A percentile compares a stretch with the other conserved stretches of the same genome.
Conservation (phyloP, 2,113 vertebrate species). For the Oreocharis arfaki region DNA sequence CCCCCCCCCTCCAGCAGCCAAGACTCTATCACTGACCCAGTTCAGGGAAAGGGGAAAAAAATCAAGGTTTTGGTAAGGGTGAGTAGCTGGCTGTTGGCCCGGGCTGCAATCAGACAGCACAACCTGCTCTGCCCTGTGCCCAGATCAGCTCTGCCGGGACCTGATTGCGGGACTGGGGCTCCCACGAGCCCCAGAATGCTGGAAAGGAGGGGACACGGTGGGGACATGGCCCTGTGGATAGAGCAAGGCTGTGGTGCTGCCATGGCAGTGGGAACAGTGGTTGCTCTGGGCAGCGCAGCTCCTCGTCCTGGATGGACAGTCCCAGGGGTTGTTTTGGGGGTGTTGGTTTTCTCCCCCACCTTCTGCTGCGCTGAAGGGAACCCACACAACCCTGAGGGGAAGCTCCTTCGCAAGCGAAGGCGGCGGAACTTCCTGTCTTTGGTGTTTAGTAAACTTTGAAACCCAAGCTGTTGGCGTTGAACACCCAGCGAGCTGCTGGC, state of each 20-base stretch:
- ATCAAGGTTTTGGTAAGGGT: not conserved
- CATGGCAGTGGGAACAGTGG: fast-evolving
- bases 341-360: not conserved
- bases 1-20: fast-evolving
- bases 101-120: fast-evolving
- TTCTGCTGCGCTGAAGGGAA: not conserved
- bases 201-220: not conserved
- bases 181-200: not conserved
- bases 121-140: not conserved
- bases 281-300: not conserved
- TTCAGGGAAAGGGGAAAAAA: not conserved
- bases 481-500: fast-evolving
- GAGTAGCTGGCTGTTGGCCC: not conserved
- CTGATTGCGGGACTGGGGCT: not conserved
- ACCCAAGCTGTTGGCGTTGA: fast-evolving
- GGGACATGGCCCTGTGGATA: not conserved
- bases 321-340: not conserved
- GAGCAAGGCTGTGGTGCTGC: fast-evolving
- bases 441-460: not conserved
- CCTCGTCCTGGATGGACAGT: not conserved
- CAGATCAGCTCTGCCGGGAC: not conserved
- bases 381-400: not conserved
- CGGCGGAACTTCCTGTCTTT: not conserved
- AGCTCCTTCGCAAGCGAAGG: not conserved
- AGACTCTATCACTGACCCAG: fast-evolving